phyloP scores from a whole-genome alignment of 2,888 invertebrate species.

The Petrolisthes manimaculis region DNA sequence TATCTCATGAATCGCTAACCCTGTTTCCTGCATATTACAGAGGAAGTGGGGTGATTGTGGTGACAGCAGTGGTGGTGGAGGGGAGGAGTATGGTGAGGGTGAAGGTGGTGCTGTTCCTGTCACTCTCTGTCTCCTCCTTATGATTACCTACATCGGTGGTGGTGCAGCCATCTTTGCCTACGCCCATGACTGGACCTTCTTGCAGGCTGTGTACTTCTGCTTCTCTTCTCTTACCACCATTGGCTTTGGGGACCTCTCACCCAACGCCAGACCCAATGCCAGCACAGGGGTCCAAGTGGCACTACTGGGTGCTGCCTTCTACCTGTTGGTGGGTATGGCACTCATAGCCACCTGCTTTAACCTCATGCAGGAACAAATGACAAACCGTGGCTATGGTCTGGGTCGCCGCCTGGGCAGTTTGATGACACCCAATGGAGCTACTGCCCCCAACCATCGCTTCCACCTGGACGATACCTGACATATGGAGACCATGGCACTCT shows the following conservation, averaged over 20 bases:
- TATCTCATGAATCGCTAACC: not conserved
- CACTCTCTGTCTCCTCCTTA: constrained; percentile 61
- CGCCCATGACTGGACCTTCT: constrained; percentile 64
- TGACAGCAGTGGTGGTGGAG: constrained; percentile 26
- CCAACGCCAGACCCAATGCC: constrained; percentile 47
- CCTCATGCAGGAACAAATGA: constrained; percentile 70
- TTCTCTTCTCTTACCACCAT: constrained; percentile 66
- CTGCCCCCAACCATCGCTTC: constrained; percentile 54
- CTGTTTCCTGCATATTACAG: constrained; percentile 13
- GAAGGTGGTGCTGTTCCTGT: constrained; percentile 63
- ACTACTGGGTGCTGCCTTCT: constrained; percentile 68
- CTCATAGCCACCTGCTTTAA: constrained; percentile 73
- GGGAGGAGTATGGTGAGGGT: constrained; percentile 34
- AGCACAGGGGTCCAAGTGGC: constrained; percentile 57
- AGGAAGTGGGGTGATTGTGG: constrained; percentile 44
- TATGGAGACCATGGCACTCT: constrained; percentile 63
- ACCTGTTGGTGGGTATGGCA: constrained; percentile 72
- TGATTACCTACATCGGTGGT: constrained; percentile 64
- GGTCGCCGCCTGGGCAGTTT: constrained; percentile 47
- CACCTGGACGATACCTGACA: constrained; percentile 66
- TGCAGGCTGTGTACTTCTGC: constrained; percentile 65
- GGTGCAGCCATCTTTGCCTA: constrained; percentile 64
- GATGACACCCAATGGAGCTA: constrained; percentile 35
- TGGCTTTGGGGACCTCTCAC: constrained; percentile 66
- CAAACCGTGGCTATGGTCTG: constrained; percentile 46